These are phyloP conservation scores for Empis livida DNA, from an alignment of 2,888 invertebrate species.

Conservation along the genomic window DNA sequence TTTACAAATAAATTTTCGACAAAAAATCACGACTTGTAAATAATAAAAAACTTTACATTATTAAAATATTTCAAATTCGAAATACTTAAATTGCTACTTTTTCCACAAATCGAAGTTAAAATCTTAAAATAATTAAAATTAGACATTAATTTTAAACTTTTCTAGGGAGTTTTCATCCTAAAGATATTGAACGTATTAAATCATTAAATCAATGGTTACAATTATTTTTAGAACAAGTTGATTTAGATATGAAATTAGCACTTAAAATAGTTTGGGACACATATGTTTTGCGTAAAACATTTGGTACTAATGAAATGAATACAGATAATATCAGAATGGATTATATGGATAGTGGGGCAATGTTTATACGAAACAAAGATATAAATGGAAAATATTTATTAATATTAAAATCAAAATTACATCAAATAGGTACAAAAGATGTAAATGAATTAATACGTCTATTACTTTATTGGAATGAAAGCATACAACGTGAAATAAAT, in stretches of 20 bases:
- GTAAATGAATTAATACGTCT: slow-evolving; percentile 63
- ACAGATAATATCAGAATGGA: slow-evolving; percentile 56
- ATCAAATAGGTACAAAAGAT: slow-evolving; percentile 63
- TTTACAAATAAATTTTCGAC: too few species aligned
- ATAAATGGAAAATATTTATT: slow-evolving; percentile 65
- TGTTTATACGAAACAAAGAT: slow-evolving; percentile 72
- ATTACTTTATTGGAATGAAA: slow-evolving; percentile 63
- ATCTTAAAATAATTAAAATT: neutral
- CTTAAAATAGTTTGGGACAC: slow-evolving; percentile 68
- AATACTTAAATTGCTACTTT: too few species aligned
- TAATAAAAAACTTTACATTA: too few species aligned
- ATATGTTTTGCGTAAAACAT: slow-evolving; percentile 68
- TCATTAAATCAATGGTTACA: slow-evolving; percentile 56
- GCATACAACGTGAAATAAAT: slow-evolving; percentile 46
- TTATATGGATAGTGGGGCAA: slow-evolving; percentile 60
- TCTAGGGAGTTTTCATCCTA: slow-evolving; percentile 43
- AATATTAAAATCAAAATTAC: slow-evolving; percentile 68
- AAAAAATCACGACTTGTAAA: too few species aligned
- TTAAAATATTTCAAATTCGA: too few species aligned
- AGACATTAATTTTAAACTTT: neutral
- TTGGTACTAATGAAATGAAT: slow-evolving; percentile 60
- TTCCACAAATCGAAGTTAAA: too few species aligned
- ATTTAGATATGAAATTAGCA: slow-evolving; percentile 53
- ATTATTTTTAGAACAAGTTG: slow-evolving; percentile 59
- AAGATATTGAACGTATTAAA: slow-evolving; percentile 57